These are phyloP conservation scores for Patiria miniata DNA, from an alignment of 35 echinoderm and acorn worm species.

Conservation along the genomic window DNA sequence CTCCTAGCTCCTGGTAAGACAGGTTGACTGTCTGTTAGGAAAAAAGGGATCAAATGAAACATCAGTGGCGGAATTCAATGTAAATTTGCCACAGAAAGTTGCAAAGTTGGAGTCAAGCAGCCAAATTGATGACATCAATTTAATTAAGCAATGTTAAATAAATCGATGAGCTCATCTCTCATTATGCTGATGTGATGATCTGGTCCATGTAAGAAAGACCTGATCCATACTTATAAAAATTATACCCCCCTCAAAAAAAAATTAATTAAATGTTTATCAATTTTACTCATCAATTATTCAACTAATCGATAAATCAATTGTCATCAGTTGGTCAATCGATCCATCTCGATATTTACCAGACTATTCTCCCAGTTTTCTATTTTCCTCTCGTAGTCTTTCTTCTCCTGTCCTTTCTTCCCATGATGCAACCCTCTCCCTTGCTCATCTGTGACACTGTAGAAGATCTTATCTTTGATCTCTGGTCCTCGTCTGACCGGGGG, in stretches of 20 bases:
- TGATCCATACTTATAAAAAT: too few species aligned
- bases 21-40: slow-evolving; percentile 84
- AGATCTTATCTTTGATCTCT: slow-evolving; percentile 73
- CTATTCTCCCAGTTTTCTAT: slow-evolving; percentile 84
- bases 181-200: too few species aligned
- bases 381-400: slow-evolving; percentile 55
- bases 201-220: too few species aligned
- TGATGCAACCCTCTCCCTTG: slow-evolving; percentile 75
- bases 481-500: slow-evolving; percentile 77
- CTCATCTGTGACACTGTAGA: slow-evolving; percentile 79
- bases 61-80: not conserved
- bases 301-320: too few species aligned
- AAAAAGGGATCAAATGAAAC: not conserved
- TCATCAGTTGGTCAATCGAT: too few species aligned
- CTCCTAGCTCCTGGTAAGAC: slow-evolving; percentile 87
- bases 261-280: too few species aligned
- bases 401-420: slow-evolving; percentile 55
- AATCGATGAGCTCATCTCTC: too few species aligned
- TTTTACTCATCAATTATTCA: too few species aligned
- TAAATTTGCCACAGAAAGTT: not conserved
- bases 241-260: too few species aligned
- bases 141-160: too few species aligned
- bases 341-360: slow-evolving; percentile 22
- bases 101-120: too few species aligned
- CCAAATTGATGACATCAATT: too few species aligned